Evolutionary conservation across 2,113 vertebrate species (phyloP).

Genomic region (Tichodroma muraria): DNA sequence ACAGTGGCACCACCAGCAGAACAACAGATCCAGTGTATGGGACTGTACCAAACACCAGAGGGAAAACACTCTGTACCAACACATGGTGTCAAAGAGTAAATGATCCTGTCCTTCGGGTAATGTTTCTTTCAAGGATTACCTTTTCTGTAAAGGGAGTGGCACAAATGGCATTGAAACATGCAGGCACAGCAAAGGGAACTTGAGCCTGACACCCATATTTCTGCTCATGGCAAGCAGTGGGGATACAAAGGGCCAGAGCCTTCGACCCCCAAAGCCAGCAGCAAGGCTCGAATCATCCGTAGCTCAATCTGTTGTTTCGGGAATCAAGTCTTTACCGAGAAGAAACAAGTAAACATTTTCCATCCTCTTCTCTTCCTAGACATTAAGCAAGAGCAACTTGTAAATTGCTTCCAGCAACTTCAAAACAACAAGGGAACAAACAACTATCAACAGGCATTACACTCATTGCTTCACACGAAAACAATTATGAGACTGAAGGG

Average conservation of each 20-base stretch:
- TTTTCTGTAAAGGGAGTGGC: neutral
- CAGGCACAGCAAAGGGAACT: neutral
- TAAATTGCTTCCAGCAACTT: conserved; percentile 62
- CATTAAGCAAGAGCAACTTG: conserved; percentile 50
- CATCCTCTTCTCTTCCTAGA: conserved; percentile 29
- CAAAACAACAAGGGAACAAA: conserved; percentile 40
- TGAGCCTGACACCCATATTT: neutral
- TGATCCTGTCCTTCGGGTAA: neutral
- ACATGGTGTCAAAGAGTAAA: neutral
- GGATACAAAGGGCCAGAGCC: neutral
- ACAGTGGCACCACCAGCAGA: neutral
- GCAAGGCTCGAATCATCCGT: neutral
- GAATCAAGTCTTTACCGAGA: neutral
- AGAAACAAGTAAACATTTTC: conserved; percentile 37
- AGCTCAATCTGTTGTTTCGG: neutral
- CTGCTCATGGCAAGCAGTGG: neutral
- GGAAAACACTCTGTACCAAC: neutral
- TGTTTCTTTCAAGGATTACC: neutral
- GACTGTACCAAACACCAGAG: neutral
- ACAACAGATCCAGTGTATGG: neutral
- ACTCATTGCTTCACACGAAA: conserved; percentile 28
- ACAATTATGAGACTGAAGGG: conserved; percentile 2
- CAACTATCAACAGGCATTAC: conserved; percentile 52
- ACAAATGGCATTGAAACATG: fast-evolving
- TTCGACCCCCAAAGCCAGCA: neutral